Conservation (phyloP, 2,888 invertebrate species). For the Leptarthrus brevirostris region DNA sequence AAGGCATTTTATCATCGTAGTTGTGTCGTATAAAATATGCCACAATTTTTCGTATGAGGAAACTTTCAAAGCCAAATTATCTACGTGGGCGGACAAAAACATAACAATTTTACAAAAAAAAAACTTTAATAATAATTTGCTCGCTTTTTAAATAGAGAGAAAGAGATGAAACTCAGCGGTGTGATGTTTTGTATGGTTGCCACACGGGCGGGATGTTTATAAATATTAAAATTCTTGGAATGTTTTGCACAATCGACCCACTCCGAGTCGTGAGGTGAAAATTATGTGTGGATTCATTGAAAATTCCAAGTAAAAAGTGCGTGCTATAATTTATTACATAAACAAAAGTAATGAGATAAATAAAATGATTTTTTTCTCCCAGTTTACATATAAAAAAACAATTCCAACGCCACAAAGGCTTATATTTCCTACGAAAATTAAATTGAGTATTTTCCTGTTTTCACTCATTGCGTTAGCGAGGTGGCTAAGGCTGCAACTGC, state of each 20-base stretch:
- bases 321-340: conserved; percentile 29
- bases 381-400: too few species aligned
- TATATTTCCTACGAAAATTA: too few species aligned
- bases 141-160: too few species aligned
- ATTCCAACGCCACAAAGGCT: too few species aligned
- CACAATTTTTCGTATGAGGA: conserved; percentile 13
- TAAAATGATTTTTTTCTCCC: too few species aligned
- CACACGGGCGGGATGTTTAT: conserved; percentile 1
- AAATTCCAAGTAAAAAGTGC: conserved; percentile 14
- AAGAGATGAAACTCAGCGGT: background rate
- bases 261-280: background rate
- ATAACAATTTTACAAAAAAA: background rate
- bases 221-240: conserved; percentile 21
- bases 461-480: too few species aligned
- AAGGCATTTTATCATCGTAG: too few species aligned
- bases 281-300: background rate
- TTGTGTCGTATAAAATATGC: too few species aligned
- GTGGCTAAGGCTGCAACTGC: too few species aligned
- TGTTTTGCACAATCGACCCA: conserved; percentile 15
- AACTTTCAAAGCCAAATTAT: background rate
- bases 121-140: too few species aligned
- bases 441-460: too few species aligned
- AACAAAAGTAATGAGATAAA: conserved; percentile 14
- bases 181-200: background rate
- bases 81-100: conserved; percentile 18